Percentiles rank a stretch among this genome's conserved stretches.
Evolutionary conservation across 2,888 invertebrate species (phyloP).

Genomic region (Sarcophaga rosellei): DNA sequence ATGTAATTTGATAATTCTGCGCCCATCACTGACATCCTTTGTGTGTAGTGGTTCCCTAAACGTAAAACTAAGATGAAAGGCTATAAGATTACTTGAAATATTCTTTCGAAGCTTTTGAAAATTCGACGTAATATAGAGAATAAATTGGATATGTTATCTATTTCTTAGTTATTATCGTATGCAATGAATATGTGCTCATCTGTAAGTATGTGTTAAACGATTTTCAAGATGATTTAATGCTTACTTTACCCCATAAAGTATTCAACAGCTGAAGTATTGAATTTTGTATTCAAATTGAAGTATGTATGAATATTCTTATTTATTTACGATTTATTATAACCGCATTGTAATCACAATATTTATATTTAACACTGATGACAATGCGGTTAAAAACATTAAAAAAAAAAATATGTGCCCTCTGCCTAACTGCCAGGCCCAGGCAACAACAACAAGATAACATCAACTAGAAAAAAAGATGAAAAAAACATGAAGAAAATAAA

Average conservation of each 20-base stretch:
- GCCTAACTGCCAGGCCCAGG: not conserved
- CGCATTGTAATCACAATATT: constrained; percentile 73
- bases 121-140: no score
- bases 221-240: not conserved
- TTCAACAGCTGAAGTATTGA: not conserved
- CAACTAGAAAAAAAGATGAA: not conserved
- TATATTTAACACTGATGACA: constrained; percentile 56
- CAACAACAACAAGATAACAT: constrained; percentile 19
- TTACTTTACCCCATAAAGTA: not conserved
- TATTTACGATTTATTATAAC: constrained; percentile 75
- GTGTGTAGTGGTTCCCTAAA: no score
- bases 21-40: no score
- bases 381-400: constrained; percentile 54
- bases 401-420: not conserved
- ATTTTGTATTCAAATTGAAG: not conserved
- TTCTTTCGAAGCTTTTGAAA: no score
- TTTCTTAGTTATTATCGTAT: no score
- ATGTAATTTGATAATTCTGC: no score
- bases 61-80: no score
- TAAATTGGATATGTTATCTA: no score
- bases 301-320: constrained; percentile 1
- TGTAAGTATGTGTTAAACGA: not conserved
- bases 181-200: not conserved
- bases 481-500: not conserved
- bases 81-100: no score